Evolutionary conservation across 1,140 invertebrate genomes (phyloP), one percentile per base, ranked within the genome.

Genomic region (Phymastichus coffea): DNA sequence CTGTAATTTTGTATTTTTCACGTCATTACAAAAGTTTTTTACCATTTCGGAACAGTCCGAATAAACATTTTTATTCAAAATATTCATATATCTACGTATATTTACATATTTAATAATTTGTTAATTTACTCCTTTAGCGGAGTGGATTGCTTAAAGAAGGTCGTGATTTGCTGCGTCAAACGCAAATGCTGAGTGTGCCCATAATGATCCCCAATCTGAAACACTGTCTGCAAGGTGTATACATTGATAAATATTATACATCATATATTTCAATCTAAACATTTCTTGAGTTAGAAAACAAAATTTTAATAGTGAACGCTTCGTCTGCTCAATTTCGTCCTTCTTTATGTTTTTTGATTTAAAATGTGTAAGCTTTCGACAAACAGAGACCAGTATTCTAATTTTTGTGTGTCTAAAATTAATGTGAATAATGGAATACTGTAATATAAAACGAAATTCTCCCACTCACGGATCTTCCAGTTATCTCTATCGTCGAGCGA

Each of bases 391-490:
- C 53, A 55, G 20, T 55, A 43, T 20, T 40, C 2, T 14, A 55
- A 12, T 12, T 30, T 30, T 25, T 44, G 15, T 33, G 15, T 1
- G 6, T 17, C 12, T 33, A 55, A 23, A 23, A 26, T n/a, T 33
- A 14, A 30, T 1, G 26, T 19, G 2, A 55, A 14, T 8, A 43
- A 14, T 30, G 53, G 26, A 14, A 14, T 4, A 20, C 53, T 55
- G 6, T 33, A 55, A 4, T 33, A 55, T 4, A 55, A 26, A 19
- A 44, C 22, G 40, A 15, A 54, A 43, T 54, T 54, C 22, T 54
- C 51, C 51, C 51, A 54, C 12, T 54, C 51, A 2, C 23, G 20
- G 1, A 17, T n/a, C 33, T 55, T 63, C 61, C 61, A 63, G 20
- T 48, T 38, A 28, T 53, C 49, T n/a, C 38, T 26, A 38, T 63